phyloP scores from a whole-genome alignment of 2,113 vertebrate genomes.

The Lathamus discolor region DNA sequence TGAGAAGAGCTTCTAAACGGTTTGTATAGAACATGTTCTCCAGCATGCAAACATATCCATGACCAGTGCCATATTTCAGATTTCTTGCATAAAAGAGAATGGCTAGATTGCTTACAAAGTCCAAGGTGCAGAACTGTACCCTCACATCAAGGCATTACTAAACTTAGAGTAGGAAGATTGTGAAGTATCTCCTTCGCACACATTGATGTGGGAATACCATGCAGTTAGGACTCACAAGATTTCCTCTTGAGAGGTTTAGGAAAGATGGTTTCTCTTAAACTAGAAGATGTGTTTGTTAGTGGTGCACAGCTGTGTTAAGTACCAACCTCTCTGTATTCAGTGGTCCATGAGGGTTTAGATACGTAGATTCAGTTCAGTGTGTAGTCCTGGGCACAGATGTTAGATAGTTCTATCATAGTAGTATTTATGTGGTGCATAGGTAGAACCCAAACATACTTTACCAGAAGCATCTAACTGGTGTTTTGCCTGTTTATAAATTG shows the following conservation, averaged over 20 bases:
- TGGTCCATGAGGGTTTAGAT: background rate
- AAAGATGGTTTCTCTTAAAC: background rate
- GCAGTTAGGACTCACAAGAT: background rate
- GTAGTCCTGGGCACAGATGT: background rate
- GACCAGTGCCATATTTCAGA: background rate
- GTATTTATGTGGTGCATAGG: background rate
- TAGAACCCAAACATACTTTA: background rate
- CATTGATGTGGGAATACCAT: background rate
- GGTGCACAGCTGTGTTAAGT: background rate
- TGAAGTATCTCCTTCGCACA: background rate
- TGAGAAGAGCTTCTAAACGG: background rate
- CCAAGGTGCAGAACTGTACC: background rate
- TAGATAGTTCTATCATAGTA: background rate
- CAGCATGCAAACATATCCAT: background rate
- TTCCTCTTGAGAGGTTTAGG: background rate
- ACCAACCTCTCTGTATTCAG: background rate
- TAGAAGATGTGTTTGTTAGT: background rate
- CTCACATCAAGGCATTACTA: background rate
- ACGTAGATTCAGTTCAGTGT: background rate
- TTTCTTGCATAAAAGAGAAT: background rate
- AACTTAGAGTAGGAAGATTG: background rate
- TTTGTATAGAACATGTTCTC: background rate
- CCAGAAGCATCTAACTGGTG: background rate
- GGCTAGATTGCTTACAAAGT: background rate
- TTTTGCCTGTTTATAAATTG: background rate